Base-by-base conservation (phyloP, 2,888 invertebrate species). In the Limnephilus marmoratus region DNA sequence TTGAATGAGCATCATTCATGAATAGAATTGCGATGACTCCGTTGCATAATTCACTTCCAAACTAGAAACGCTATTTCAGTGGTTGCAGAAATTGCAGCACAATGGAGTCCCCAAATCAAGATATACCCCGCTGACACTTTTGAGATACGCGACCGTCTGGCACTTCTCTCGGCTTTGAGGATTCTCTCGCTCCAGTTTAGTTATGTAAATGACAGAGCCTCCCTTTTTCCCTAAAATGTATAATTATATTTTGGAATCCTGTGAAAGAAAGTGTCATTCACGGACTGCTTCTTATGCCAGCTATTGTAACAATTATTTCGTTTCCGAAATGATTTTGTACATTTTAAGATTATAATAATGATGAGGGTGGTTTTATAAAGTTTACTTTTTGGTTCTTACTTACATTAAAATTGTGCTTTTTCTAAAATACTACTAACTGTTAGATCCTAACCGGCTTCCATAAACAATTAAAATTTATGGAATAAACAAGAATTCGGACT, bases 121-220 rank as follows among this genome's bases (percentile, higher is more conserved):
- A 31, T 82, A 18, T 82, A 13, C 82, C 13, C 31, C 31, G 29
- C 37, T 41, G 85, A 45, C 85, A 49, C 85, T 37, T 86, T 24
- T 45, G 49, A 45, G 41, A 86, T 86, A 86, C 85, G n/a, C 45
- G 13, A n/a, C 31, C 83, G 41, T n/a, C 85, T 85, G 85, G n/a
- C n/a, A 45, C 49, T 11, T 45, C 29, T 86, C 29, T 34, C 29
- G 13, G 82, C 18, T 31, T 13, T 15, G 82, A 24, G 68, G 24
- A 24, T 82, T 86, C 49, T n/a, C 45, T 68, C 68, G 68, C 68
- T n/a, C 87, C 87, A 87, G 87, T 68, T 87, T 15, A 53, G 53
- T 87, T 49, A 49, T 13, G 49, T n/a, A 31, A 68, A 87, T 87
- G 68, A 87, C 68, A 85, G 34, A 68, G 9, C 87, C 68, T 68